phyloP scores from a whole-genome alignment of 30 jellyfish, hydroid and myxozoan species.

The Cassiopea xamachana region DNA sequence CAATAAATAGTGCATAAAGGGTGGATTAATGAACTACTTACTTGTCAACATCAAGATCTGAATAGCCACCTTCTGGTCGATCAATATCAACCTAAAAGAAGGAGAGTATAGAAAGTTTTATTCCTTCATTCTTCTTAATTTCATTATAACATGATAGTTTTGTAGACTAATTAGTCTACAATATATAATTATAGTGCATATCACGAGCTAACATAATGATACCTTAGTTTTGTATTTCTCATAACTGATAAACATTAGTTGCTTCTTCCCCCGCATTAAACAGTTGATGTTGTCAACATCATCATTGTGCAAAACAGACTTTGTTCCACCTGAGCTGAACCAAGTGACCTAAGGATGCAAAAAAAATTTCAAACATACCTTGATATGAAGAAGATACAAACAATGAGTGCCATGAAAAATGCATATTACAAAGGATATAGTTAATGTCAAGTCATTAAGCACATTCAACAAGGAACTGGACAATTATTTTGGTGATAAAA shows the following conservation, averaged over 20 bases:
- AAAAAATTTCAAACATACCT: too few species aligned
- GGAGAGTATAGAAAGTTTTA: neutral
- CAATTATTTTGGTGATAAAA: too few species aligned
- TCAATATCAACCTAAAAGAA: slow-evolving; percentile 78
- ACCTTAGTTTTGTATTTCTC: slow-evolving; percentile 76
- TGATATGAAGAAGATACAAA: neutral
- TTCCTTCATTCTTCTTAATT: neutral
- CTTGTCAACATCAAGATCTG: slow-evolving; percentile 90
- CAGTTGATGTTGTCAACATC: slow-evolving; percentile 93
- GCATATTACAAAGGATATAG: neutral
- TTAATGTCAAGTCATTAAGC: neutral
- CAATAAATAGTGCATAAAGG: too few species aligned
- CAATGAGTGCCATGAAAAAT: neutral
- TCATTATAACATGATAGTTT: too few species aligned
- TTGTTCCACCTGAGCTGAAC: slow-evolving; percentile 99
- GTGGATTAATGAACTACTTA: slow-evolving; percentile 18
- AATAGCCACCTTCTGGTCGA: slow-evolving; percentile 85
- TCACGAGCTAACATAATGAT: neutral
- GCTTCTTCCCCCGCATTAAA: slow-evolving; percentile 84
- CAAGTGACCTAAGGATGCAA: slow-evolving; percentile 74
- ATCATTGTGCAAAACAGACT: slow-evolving; percentile 91
- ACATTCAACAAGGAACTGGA: too few species aligned
- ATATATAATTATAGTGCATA: too few species aligned
- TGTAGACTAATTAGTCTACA: too few species aligned
- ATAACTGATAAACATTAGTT: slow-evolving; percentile 72